These are phyloP conservation scores for Syrrhaptes paradoxus DNA, from an alignment of 2,113 vertebrate genomes.

Conservation along the genomic window DNA sequence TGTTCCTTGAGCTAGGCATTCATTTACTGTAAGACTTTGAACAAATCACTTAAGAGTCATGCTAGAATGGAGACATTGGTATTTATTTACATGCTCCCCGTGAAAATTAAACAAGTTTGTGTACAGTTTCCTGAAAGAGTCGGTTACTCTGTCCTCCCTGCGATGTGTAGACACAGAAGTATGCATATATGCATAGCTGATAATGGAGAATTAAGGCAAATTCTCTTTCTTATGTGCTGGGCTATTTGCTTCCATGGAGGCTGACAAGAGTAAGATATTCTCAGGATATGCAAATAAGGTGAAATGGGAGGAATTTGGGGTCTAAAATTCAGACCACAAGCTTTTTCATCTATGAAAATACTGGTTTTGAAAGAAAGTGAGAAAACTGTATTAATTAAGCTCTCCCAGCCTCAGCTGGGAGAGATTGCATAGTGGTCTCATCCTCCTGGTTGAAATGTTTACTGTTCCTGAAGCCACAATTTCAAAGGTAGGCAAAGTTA, in stretches of 20 bases:
- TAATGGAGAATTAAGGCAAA: background rate
- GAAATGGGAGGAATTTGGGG: background rate
- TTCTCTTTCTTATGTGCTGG: background rate
- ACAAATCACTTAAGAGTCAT: background rate
- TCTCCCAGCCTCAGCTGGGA: background rate
- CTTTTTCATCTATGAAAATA: background rate
- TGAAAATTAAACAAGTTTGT: background rate
- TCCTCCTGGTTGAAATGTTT: background rate
- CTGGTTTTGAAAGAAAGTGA: background rate
- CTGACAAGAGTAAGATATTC: background rate
- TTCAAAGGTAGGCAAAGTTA: background rate
- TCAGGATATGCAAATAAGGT: background rate
- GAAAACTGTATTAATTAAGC: background rate
- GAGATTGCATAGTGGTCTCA: background rate
- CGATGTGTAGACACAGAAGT: background rate
- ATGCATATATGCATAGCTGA: background rate
- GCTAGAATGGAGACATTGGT: background rate
- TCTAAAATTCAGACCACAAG: background rate
- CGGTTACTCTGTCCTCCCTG: background rate
- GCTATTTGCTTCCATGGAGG: background rate
- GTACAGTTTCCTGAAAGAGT: background rate
- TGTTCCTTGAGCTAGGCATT: background rate
- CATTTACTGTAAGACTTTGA: background rate
- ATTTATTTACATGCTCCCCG: background rate
- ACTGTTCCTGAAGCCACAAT: background rate